Conservation (phyloP, 2,888 invertebrate genomes). For the Quadroppia sp. region DNA sequence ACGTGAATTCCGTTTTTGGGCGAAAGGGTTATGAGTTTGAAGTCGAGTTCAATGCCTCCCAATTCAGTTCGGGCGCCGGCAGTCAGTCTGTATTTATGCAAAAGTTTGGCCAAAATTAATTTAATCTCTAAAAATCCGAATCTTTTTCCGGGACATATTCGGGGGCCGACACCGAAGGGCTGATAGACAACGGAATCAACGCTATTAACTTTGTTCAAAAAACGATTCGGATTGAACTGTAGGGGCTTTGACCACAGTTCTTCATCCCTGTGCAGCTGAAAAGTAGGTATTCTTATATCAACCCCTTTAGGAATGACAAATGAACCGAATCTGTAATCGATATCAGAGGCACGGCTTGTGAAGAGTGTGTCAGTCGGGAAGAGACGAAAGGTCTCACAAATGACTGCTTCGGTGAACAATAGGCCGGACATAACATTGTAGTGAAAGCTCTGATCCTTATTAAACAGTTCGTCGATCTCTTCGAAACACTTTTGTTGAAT, state of each 20-base stretch:
- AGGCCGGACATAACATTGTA: conserved; percentile 43
- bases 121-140: conserved; percentile 47
- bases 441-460: conserved; percentile 41
- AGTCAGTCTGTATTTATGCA: not conserved
- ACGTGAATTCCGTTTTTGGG: conserved; percentile 31
- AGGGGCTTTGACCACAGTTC: conserved; percentile 48
- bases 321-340: conserved; percentile 39
- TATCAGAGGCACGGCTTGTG: conserved; percentile 39
- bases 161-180: conserved; percentile 46
- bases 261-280: conserved; percentile 49
- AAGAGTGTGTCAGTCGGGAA: conserved; percentile 47
- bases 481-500: conserved; percentile 43
- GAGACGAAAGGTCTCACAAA: conserved; percentile 44
- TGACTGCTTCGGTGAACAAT: conserved; percentile 44
- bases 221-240: conserved; percentile 48
- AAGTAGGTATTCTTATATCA: conserved; percentile 47
- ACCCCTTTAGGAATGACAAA: conserved; percentile 47
- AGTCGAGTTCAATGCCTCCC: conserved; percentile 18
- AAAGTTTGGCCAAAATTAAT: conserved; percentile 33
- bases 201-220: conserved; percentile 26
- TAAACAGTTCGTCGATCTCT: conserved; percentile 39
- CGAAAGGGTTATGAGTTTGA: conserved; percentile 16
- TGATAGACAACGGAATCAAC: conserved; percentile 40
- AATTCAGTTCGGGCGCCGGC: not conserved
- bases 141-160: conserved; percentile 46